Conservation (phyloP, 23 tunicate species). For the Ascidia mentula region DNA sequence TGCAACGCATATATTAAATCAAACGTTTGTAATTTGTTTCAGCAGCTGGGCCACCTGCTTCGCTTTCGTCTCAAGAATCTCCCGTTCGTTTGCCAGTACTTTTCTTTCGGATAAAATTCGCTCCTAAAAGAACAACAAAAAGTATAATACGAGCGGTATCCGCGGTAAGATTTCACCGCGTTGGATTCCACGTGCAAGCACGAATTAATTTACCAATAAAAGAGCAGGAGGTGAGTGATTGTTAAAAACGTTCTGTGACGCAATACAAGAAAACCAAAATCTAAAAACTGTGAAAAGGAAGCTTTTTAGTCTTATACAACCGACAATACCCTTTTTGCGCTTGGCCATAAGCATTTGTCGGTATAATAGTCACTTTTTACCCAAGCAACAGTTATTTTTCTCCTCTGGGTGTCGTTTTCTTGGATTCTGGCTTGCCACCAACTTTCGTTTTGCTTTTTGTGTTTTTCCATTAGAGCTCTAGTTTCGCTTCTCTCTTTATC, state of each 20-base stretch:
- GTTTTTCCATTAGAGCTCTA: conserved; percentile 9
- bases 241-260: too few relatives aligned
- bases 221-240: too few relatives aligned
- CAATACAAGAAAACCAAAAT: neutral
- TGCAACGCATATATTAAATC: too few relatives aligned
- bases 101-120: conserved; percentile 19
- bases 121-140: too few relatives aligned
- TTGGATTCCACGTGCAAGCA: too few relatives aligned
- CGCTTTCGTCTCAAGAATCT: conserved; percentile 31
- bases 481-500: conserved; percentile 23
- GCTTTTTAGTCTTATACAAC: too few relatives aligned
- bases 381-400: conserved; percentile 49
- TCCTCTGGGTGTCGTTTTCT: conserved; percentile 47
- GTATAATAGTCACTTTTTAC: conserved; percentile 12
- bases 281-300: neutral
- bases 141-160: too few relatives aligned
- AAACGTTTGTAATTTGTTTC: conserved; percentile 18
- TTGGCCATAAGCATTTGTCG: neutral
- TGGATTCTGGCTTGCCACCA: conserved; percentile 48
- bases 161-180: too few relatives aligned
- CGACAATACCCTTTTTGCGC: neutral
- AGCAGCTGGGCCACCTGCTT: conserved; percentile 33
- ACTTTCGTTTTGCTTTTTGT: conserved; percentile 45
- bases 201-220: too few relatives aligned
- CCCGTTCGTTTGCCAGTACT: conserved; percentile 11